These are phyloP conservation scores for Drosophila lutescens DNA, from an alignment of 2,888 invertebrate species.

Conservation along the genomic window DNA sequence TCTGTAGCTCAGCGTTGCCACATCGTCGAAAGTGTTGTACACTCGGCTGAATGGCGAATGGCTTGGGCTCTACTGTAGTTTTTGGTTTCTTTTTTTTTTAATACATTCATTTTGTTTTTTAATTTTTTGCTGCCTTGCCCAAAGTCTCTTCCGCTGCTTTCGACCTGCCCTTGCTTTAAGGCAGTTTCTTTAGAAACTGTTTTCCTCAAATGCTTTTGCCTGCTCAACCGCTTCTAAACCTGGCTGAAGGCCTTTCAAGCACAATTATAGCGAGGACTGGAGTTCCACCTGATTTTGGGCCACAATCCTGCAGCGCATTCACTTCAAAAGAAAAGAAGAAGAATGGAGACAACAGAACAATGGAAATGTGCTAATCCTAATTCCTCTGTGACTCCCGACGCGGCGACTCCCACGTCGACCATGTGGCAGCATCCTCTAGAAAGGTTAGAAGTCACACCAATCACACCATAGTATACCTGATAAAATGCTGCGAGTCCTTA, in stretches of 20 bases:
- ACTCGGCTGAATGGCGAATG: neutral
- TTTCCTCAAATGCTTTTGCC: constrained; percentile 56
- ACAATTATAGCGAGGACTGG: neutral
- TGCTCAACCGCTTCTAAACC: constrained; percentile 8
- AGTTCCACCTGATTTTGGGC: neutral
- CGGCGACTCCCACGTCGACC: constrained; percentile 45
- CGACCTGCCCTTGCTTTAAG: constrained; percentile 6
- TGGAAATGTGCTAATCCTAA: constrained; percentile 29
- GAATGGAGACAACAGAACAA: constrained; percentile 38
- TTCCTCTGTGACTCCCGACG: constrained; percentile 39
- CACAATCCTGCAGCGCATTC: constrained; percentile 20
- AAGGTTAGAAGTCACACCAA: constrained; percentile 15
- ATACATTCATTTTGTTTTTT: neutral
- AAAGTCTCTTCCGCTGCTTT: constrained; percentile 21
- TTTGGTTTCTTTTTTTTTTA: neutral
- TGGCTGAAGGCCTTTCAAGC: neutral
- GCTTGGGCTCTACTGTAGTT: constrained; percentile 6
- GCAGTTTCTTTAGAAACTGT: neutral
- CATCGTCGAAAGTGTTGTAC: neutral
- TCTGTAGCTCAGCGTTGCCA: constrained; percentile 2
- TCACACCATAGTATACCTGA: constrained; percentile 89
- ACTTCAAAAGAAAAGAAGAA: neutral
- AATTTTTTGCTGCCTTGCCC: constrained; percentile 1
- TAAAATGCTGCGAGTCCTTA: constrained; percentile 90
- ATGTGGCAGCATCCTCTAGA: constrained; percentile 30